Conservation (phyloP, 2,797 vertebrate species). For the Lates japonicus region DNA sequence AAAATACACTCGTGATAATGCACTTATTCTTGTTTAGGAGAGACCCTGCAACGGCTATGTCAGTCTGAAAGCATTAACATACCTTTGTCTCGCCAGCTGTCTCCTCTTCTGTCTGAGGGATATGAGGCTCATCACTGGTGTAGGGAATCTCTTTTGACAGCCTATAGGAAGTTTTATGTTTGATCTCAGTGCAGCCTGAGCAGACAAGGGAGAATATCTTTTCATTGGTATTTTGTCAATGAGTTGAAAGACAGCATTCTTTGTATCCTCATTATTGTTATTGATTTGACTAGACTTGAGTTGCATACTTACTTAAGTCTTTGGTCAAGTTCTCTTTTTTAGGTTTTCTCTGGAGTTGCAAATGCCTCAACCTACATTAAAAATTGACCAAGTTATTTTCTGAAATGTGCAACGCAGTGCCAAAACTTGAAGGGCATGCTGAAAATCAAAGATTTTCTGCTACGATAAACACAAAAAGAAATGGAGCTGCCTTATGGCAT, state of each 20-base stretch:
- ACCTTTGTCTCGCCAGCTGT: slow-evolving; percentile 38
- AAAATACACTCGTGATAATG: slow-evolving; percentile 24
- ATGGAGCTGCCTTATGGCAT: background rate
- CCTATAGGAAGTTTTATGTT: slow-evolving; percentile 37
- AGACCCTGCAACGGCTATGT: slow-evolving; percentile 3
- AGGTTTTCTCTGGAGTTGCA: slow-evolving; percentile 16
- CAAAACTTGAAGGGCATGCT: background rate
- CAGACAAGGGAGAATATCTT: slow-evolving; percentile 42
- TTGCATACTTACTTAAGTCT: slow-evolving; percentile 32
- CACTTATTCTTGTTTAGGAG: background rate
- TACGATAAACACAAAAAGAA: slow-evolving; percentile 20
- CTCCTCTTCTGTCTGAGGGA: slow-evolving; percentile 35
- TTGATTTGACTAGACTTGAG: slow-evolving; percentile 26
- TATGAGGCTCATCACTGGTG: slow-evolving; percentile 23
- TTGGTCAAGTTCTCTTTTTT: background rate
- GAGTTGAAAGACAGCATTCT: slow-evolving; percentile 22
- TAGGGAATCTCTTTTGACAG: slow-evolving; percentile 37
- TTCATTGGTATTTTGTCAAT: slow-evolving; percentile 39
- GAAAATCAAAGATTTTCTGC: slow-evolving; percentile 21
- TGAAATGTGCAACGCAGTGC: background rate
- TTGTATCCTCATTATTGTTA: slow-evolving; percentile 34
- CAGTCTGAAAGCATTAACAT: slow-evolving; percentile 31
- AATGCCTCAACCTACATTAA: slow-evolving; percentile 18
- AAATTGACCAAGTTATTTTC: slow-evolving; percentile 8
- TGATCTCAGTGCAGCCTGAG: slow-evolving; percentile 47